These are phyloP conservation scores for Cyclopterus lumpus DNA, from an alignment of 2,797 vertebrate genomes.

Conservation along the genomic window DNA sequence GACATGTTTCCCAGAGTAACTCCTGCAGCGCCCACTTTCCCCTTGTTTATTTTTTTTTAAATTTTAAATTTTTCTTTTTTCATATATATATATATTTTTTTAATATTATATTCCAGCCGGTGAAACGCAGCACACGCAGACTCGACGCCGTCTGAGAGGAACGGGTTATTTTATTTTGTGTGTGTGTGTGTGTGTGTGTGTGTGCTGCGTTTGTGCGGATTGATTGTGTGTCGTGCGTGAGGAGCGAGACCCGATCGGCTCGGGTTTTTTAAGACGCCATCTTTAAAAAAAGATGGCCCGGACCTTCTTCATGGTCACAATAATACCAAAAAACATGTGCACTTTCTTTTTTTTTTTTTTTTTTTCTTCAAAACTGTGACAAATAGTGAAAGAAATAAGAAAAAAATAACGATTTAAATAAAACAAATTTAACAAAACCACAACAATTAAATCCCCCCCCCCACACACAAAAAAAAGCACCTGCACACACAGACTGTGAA, in stretches of 20 bases:
- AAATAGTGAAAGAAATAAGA: conserved; percentile 56
- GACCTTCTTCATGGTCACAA: conserved; percentile 83
- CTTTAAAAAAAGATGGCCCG: conserved; percentile 71
- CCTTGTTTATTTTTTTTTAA: neutral
- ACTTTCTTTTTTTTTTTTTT: conserved; percentile 41
- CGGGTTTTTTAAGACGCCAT: conserved; percentile 65
- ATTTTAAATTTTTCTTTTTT: too few species aligned
- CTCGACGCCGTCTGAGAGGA: conserved; percentile 10
- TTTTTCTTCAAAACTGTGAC: conserved; percentile 62
- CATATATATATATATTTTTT: too few species aligned
- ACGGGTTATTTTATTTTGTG: neutral
- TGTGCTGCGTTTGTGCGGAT: conserved; percentile 48
- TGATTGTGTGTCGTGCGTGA: conserved; percentile 62
- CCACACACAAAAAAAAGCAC: conserved; percentile 75
- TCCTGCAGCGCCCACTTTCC: conserved; percentile 59
- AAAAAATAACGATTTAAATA: neutral
- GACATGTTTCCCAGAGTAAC: conserved; percentile 73
- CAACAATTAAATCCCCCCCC: conserved; percentile 71
- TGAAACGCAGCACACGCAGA: conserved; percentile 39
- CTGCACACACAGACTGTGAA: conserved; percentile 80
- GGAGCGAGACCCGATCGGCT: conserved; percentile 41
- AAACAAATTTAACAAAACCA: conserved; percentile 74
- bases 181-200: conserved; percentile 31
- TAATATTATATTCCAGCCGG: conserved; percentile 15
- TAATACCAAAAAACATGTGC: conserved; percentile 76